phyloP scores from a whole-genome alignment of 2,888 invertebrate genomes.

The Amorpha juglandis region DNA sequence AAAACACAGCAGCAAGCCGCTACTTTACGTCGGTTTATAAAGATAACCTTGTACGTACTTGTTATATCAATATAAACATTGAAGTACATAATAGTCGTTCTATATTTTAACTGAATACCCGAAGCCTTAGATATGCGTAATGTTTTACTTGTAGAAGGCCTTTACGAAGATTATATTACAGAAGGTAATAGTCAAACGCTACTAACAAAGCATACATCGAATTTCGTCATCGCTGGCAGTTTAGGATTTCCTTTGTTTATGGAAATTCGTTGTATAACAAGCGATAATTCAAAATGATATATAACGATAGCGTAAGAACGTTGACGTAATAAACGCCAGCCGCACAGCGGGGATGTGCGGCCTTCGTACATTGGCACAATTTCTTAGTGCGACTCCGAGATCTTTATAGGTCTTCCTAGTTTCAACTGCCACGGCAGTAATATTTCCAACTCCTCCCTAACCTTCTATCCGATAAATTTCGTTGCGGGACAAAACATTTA shows the following conservation, averaged over 20 bases:
- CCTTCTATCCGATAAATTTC: too few relatives aligned
- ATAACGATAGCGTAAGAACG: background rate
- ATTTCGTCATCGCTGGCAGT: background rate
- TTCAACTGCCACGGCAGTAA: too few relatives aligned
- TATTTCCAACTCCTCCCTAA: too few relatives aligned
- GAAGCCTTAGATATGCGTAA: background rate
- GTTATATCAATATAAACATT: background rate
- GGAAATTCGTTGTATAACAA: constrained; percentile 24
- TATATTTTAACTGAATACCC: constrained; percentile 1
- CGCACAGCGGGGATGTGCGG: too few relatives aligned
- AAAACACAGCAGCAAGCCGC: too few relatives aligned
- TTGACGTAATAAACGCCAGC: too few relatives aligned
- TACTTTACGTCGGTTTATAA: too few relatives aligned
- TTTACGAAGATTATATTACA: background rate
- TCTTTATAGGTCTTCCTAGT: too few relatives aligned
- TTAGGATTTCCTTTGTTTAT: constrained; percentile 14
- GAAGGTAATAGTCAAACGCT: background rate
- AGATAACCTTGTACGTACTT: too few relatives aligned
- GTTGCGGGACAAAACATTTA: too few relatives aligned
- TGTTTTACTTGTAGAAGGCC: background rate
- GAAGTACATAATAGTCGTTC: background rate
- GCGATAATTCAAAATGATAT: constrained; percentile 40
- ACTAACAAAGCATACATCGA: background rate
- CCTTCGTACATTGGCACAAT: too few relatives aligned
- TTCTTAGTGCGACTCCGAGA: too few relatives aligned